A percentile compares a stretch with the other conserved stretches of the same genome.
Evolutionary conservation across 2,113 vertebrate genomes (phyloP).

Genomic region (Diadophis punctatus): DNA sequence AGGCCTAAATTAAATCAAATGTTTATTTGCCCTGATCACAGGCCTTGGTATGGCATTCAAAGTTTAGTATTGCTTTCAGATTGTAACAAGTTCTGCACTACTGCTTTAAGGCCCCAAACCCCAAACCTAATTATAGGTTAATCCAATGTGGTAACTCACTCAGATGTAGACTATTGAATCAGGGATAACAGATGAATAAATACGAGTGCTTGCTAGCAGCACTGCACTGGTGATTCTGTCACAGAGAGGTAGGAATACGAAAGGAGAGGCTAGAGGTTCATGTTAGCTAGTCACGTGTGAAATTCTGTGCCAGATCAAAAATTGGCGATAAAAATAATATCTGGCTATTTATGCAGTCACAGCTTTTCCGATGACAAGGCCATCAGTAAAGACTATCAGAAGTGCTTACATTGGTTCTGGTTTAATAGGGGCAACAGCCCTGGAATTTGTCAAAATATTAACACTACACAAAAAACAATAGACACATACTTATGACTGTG

Average conservation of each 20-base stretch:
- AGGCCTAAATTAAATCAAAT: neutral
- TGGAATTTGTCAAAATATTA: slow-evolving; percentile 16
- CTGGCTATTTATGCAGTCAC: slow-evolving; percentile 9
- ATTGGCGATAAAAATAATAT: neutral
- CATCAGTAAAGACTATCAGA: slow-evolving; percentile 7
- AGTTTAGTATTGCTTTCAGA: neutral
- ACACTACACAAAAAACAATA: neutral
- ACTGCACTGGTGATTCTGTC: neutral
- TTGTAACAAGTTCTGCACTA: neutral
- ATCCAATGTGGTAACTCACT: neutral
- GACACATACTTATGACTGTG: neutral
- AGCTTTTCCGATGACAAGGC: slow-evolving; percentile 17
- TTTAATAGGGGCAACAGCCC: slow-evolving; percentile 1
- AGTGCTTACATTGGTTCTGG: neutral
- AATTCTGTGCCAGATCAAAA: neutral
- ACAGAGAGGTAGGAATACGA: neutral
- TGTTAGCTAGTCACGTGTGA: neutral
- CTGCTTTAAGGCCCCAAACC: neutral
- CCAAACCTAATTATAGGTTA: neutral
- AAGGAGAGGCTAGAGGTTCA: neutral
- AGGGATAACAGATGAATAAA: neutral
- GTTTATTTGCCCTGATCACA: neutral
- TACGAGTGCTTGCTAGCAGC: neutral
- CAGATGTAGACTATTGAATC: neutral
- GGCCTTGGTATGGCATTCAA: neutral